Conservation (phyloP, 2,797 vertebrate species). For the Champsocephalus esox region DNA sequence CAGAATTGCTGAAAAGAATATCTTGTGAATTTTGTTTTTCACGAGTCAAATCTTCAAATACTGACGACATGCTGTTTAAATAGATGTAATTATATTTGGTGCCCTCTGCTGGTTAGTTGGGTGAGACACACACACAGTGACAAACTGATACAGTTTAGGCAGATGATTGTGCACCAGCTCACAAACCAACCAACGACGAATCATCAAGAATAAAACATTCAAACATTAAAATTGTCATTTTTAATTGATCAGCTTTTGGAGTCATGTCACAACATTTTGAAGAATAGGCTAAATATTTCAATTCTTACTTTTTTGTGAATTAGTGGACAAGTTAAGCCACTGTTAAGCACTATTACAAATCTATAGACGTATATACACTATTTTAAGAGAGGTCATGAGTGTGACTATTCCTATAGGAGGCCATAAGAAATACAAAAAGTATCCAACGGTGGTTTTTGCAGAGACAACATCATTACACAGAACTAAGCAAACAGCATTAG, state of each 20-base stretch:
- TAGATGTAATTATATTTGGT: slow-evolving; percentile 40
- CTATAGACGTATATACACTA: background rate
- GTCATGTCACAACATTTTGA: background rate
- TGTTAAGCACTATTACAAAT: background rate
- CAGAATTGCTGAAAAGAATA: background rate
- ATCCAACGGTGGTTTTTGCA: background rate
- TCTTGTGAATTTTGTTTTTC: background rate
- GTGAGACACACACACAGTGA: background rate
- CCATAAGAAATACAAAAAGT: background rate
- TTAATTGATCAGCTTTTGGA: background rate
- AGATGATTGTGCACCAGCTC: background rate
- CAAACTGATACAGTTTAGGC: background rate
- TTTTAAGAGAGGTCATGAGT: background rate
- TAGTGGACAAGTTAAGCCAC: background rate
- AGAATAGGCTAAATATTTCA: background rate
- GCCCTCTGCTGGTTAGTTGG: slow-evolving; percentile 64
- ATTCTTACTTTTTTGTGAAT: background rate
- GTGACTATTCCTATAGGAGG: background rate
- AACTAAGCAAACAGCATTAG: slow-evolving; percentile 30
- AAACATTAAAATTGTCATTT: background rate
- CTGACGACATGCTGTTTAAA: background rate
- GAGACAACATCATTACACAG: background rate
- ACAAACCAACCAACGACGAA: background rate
- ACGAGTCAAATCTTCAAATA: background rate
- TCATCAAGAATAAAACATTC: too few relatives aligned